Evolutionary conservation across 2,797 vertebrate species (phyloP), one percentile per base, ranked within the genome.

Genomic region (Aplochiton taeniatus): DNA sequence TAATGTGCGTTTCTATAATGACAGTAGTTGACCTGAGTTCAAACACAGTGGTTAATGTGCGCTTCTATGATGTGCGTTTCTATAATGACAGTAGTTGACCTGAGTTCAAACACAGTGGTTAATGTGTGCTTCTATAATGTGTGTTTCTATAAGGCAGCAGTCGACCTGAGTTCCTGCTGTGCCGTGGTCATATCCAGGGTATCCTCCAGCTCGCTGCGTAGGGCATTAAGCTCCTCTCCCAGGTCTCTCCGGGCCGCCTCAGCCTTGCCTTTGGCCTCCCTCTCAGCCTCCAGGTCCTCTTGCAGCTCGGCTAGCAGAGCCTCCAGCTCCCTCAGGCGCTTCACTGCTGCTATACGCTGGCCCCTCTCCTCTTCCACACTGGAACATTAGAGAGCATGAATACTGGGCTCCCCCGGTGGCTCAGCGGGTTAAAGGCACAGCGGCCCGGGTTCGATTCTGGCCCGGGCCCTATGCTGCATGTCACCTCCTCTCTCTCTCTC

Each of bases 101-200:
- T n/a, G n/a, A n/a, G n/a, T n/a, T n/a, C n/a, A n/a, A n/a, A 31
- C 31, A 31, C 3, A 6, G 31, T 31, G 31, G 31, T 31, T 31
- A 31, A 31, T 31, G 31, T 31, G 2, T 31, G 31, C 6, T 31
- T 31, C 31, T 31, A 31, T 31, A 31, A 31, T 31, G 31, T 31
- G 2, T 31, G 31, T 31, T 31, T 31, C 31, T 31, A 31, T n/a
- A n/a, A 2, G 31, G 31, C 31, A 31, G 31, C 31, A 3, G 11
- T 94, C 93, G n/a, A 99, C 96, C 96, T 90, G 63, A 98, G 93
- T 61, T 99, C 96, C 68, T 98, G 96, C 80, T 99, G 97, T 0
- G 95, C 94, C 0, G 97, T 96, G 0, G 96, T 99, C 55, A 94
- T 96, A 58, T 98, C 97, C 87, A 99, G 87, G 0, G 96, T 99